Evolutionary conservation across 1,140 invertebrate species (phyloP).

Genomic region (Heliothis virescens): DNA sequence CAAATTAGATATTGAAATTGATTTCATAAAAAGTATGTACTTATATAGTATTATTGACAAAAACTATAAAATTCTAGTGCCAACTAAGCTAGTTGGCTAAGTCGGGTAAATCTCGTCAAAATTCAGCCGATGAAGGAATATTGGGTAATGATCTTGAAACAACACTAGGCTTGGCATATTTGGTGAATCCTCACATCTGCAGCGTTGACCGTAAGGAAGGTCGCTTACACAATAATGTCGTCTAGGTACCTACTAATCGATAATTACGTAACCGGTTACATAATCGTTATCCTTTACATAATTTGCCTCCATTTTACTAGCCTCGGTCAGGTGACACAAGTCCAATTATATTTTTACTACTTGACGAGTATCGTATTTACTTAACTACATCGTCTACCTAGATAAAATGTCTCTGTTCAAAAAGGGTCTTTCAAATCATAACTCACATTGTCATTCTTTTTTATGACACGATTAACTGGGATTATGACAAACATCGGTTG

Average conservation of each 20-base stretch:
- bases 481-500: constrained; percentile 34
- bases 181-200: constrained; percentile 75
- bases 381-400: background rate
- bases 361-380: constrained; percentile 20
- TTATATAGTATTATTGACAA: too few species aligned
- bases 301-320: constrained; percentile 23
- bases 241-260: constrained; percentile 63
- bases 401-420: constrained; percentile 18
- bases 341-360: constrained; percentile 25
- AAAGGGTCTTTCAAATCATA: constrained; percentile 17
- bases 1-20: too few species aligned
- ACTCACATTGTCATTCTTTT: constrained; percentile 22
- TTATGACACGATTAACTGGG: constrained; percentile 34
- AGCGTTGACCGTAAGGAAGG: constrained; percentile 55
- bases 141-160: constrained; percentile 3
- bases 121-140: background rate
- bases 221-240: constrained; percentile 66
- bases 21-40: too few species aligned
- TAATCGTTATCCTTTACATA: constrained; percentile 64
- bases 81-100: background rate
- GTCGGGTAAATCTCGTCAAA: background rate
- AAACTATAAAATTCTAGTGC: background rate
- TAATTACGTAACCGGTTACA: constrained; percentile 62
- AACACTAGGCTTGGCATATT: constrained; percentile 45
- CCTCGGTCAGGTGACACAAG: constrained; percentile 17